A percentile compares a stretch with the other conserved stretches of the same genome.
Evolutionary conservation across 2,113 vertebrate genomes (phyloP).

Genomic region (Baryphthengus martii): DNA sequence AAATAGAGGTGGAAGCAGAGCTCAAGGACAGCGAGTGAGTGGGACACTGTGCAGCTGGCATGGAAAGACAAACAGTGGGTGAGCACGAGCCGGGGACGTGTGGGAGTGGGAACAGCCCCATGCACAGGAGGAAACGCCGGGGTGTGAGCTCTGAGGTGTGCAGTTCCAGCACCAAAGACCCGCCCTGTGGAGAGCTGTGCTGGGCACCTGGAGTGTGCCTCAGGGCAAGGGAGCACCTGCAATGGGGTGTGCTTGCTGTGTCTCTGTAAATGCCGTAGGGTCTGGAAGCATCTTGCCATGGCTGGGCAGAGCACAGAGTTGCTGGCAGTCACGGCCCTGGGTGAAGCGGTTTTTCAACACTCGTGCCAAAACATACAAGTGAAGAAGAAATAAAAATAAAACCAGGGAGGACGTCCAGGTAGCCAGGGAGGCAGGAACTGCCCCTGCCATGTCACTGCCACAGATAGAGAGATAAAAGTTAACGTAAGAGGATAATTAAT

Average conservation of each 20-base stretch:
- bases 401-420: neutral
- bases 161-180: neutral
- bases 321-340: neutral
- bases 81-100: fast-evolving
- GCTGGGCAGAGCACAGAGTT: fast-evolving
- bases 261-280: fast-evolving
- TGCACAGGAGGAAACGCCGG: neutral
- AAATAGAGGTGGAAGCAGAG: neutral
- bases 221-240: fast-evolving
- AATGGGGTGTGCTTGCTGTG: neutral
- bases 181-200: fast-evolving
- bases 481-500: neutral
- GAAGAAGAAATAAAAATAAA: neutral
- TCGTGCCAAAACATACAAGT: neutral
- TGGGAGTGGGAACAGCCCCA: fast-evolving
- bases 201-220: fast-evolving
- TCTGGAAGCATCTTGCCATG: fast-evolving
- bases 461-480: neutral
- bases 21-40: fast-evolving
- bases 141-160: neutral
- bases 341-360: neutral
- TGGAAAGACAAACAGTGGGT: neutral
- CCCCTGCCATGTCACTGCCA: neutral
- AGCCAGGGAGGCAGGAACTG: neutral
- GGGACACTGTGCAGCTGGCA: neutral